phyloP scores from a whole-genome alignment of 2,888 invertebrate species.

The Mythimna vitellina region DNA sequence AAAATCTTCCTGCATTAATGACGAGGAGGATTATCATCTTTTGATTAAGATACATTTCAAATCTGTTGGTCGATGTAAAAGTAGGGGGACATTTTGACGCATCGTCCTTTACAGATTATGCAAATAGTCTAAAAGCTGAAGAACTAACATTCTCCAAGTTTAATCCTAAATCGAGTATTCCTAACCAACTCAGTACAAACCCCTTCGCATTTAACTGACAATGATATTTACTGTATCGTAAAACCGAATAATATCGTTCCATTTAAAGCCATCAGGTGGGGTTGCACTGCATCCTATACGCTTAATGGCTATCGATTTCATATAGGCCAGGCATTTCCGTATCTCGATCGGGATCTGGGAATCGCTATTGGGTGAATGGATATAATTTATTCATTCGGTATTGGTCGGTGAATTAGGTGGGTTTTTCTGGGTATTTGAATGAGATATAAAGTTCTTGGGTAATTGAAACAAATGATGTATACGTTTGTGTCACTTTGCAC shows the following conservation, averaged over 20 bases:
- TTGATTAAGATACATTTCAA: too few relatives aligned
- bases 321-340: constrained; percentile 68
- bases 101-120: too few relatives aligned
- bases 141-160: neutral
- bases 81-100: too few relatives aligned
- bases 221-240: constrained; percentile 44
- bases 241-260: constrained; percentile 52
- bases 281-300: constrained; percentile 60
- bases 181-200: constrained; percentile 14
- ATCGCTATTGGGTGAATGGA: constrained; percentile 25
- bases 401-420: constrained; percentile 16
- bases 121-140: too few relatives aligned
- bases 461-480: neutral
- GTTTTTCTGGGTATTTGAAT: constrained; percentile 27
- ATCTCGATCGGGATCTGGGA: constrained; percentile 60
- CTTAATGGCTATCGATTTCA: constrained; percentile 78
- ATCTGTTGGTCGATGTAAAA: too few relatives aligned
- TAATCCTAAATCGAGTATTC: constrained; percentile 1
- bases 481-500: neutral
- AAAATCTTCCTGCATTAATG: too few relatives aligned
- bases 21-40: too few relatives aligned
- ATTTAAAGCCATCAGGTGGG: constrained; percentile 57
- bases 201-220: constrained; percentile 29
- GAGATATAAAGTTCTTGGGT: neutral
- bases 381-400: constrained; percentile 40